A percentile compares a stretch with the other conserved stretches of the same genome.
phyloP scores from a whole-genome alignment of 1,140 invertebrate species.

The Drosophila pallidifrons region DNA sequence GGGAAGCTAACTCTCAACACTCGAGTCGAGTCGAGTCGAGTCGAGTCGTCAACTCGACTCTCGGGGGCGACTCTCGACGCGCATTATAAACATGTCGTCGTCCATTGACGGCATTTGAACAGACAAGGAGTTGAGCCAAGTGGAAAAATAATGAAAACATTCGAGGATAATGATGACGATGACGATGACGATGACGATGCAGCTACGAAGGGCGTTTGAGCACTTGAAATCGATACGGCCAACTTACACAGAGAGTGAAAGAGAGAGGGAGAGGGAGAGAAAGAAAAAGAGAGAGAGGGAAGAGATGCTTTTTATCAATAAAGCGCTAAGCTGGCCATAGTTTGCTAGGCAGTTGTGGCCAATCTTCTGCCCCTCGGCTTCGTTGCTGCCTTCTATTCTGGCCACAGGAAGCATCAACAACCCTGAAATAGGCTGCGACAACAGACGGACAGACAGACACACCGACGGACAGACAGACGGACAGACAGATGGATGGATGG shows the following conservation, averaged over 20 bases:
- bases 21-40: conserved; percentile 20
- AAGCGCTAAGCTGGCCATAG: conserved; percentile 63
- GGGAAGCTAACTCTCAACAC: not conserved
- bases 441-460: conserved; percentile 5
- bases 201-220: not conserved
- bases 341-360: conserved; percentile 1
- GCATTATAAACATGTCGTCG: conserved; percentile 59
- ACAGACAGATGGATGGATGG: conserved; percentile 2
- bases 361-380: not conserved
- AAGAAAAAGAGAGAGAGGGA: not conserved
- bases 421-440: conserved; percentile 20
- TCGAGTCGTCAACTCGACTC: conserved; percentile 4
- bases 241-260: no score
- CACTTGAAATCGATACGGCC: conserved; percentile 52
- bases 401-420: conserved; percentile 8
- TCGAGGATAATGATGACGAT: conserved; percentile 76
- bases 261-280: no score
- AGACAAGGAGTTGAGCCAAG: conserved; percentile 84
- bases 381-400: not conserved
- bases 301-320: conserved; percentile 47
- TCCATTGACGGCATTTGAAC: conserved; percentile 80
- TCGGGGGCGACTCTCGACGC: conserved; percentile 30
- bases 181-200: conserved; percentile 3
- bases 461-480: not conserved
- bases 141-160: conserved; percentile 85